Base-by-base conservation (phyloP, 1,140 invertebrate species). In the Idris sp. region DNA sequence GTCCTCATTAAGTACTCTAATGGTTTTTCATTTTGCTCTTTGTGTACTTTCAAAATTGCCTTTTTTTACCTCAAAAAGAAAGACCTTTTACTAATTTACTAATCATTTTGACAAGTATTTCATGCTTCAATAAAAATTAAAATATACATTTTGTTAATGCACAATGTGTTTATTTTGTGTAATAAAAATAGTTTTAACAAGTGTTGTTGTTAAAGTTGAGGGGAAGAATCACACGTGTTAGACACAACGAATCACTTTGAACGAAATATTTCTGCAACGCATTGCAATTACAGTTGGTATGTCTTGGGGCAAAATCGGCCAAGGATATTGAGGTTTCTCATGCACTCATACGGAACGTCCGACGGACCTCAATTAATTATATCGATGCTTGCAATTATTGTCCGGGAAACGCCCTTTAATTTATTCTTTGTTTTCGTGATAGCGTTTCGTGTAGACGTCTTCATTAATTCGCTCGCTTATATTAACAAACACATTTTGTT, bases 371-470 rank as follows among this genome's bases (percentile, higher is more conserved):
- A 76, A 76, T 76, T 76, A 76, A 76, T 76, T 71, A 71, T 71
- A 76, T 76, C 67, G 74, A 76, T 71, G 62, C 74, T 71, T 71
- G 74, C 74, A 76, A 76, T 76, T 76, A 76, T 76, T 72, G 67
- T 76, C 54, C 54, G 67, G 62, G 74, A 76, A 76, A 76, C 74
- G 67, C 74, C 74, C 74, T 76, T 76, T 76, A 76, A 76, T 71
- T 76, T 62, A 76, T 76, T 76, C 61, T 67, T 26, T 33, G 25
- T 71, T 71, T 76, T 62, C 44, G 59, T 61, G 25, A 64, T 31
- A 33, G 44, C 30, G 19, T 2, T 31, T 30, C n/a, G n/a, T n/a
- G n/a, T 15, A 56, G 40, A 76, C 61, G 67, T 76, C 74, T 76
- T 76, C 67, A 72, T 76, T 72, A 67, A 76, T 72, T 76, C 64